Evolutionary conservation across 2,888 invertebrate genomes (phyloP), one percentile per base, ranked within the genome.

Genomic region (Tipula lateralis): DNA sequence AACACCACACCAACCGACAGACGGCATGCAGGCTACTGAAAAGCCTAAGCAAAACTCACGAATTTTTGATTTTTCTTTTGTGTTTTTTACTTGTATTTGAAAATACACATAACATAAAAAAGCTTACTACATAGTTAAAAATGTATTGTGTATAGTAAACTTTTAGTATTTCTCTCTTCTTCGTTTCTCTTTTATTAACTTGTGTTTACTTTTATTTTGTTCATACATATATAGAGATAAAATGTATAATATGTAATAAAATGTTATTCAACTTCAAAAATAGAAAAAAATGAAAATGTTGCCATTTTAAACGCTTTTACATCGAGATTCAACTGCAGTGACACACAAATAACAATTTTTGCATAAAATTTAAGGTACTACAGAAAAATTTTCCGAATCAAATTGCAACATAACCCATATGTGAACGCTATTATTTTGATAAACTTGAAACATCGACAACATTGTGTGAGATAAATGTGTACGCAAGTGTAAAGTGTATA

Each of bases 1-100:
- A 44, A 66, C 66, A 66, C 66, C 66, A 66, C 66, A 66, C 66
- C 66, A 66, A 19, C 66, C 66, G 66, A 66, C 66, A 66, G 66
- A 66, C 66, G 66, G 66, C 66, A 66, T 66, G 66, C 66, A 66
- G 66, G 66, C 66, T 66, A 66, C 66, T 66, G 24, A 66, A 66
- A 66, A 66, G 66, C 66, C 66, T 66, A 66, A 66, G 66, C 66
- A 24, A 66, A 66, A 66, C 19, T 24, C 66, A 66, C 66, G 13
- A 24, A 66, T 66, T 66, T 66, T 66, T 66, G 66, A 66, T 66
- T 66, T 50, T 66, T 66, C 66, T 66, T 66, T 66, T 66, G 66
- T 66, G 16, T 50, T 50, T 50, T 16, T 66, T 66, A 12, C 36
- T 66, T 66, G 9, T 66, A 66, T 66, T 66, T 66, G 66, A 24